phyloP scores from a whole-genome alignment of 2,113 vertebrate species.

The Oryzias melastigma region DNA sequence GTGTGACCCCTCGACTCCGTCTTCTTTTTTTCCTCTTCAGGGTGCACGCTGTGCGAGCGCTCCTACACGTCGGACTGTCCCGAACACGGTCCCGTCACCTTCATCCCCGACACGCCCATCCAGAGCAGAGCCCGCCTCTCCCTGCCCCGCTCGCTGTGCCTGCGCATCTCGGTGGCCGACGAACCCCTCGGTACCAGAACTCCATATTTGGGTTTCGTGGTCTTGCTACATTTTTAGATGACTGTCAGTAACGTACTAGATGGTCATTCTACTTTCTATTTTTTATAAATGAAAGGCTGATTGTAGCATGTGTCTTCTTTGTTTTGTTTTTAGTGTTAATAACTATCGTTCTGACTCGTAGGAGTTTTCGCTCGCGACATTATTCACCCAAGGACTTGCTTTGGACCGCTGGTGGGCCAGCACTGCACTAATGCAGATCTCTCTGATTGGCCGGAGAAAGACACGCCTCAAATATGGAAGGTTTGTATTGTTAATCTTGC shows the following conservation, averaged over 20 bases:
- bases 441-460: constrained; percentile 92
- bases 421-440: constrained; percentile 93
- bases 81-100: constrained; percentile 93
- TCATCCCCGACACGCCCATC: constrained; percentile 90
- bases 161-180: constrained; percentile 88
- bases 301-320: background rate
- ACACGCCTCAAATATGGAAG: constrained; percentile 93
- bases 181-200: constrained; percentile 85
- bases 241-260: background rate
- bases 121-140: constrained; percentile 94
- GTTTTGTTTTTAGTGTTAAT: background rate
- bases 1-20: too few relatives aligned
- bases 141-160: constrained; percentile 88
- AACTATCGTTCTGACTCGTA: constrained; percentile 47
- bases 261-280: background rate
- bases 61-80: constrained; percentile 95
- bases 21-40: constrained; percentile 58
- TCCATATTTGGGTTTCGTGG: background rate
- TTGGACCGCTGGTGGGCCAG: constrained; percentile 93
- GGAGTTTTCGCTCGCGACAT: constrained; percentile 91
- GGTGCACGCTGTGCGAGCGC: constrained; percentile 96
- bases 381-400: constrained; percentile 92
- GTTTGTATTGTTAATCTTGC: constrained; percentile 52
- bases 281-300: too few relatives aligned
- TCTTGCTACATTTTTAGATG: too few relatives aligned